Conservation (phyloP, 2,113 vertebrate genomes). For the Hemicordylus capensis region DNA sequence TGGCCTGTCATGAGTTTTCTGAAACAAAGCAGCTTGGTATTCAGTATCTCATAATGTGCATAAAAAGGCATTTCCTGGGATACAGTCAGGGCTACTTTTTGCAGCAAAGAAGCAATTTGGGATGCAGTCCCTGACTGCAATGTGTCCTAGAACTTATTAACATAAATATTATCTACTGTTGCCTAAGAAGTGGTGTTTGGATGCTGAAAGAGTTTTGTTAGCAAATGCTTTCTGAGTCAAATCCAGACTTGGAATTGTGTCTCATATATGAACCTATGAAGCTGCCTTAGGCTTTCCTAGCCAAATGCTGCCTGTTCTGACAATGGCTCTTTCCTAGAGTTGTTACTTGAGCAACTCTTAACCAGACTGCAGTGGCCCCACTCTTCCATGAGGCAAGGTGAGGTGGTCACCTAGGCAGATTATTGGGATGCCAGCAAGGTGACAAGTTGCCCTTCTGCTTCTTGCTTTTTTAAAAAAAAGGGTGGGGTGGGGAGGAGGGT, state of each 20-base stretch:
- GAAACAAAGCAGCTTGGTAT: neutral
- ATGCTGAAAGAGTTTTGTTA: neutral
- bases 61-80: neutral
- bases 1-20: too few species aligned
- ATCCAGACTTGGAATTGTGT: neutral
- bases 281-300: neutral
- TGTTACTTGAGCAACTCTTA: too few species aligned
- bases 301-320: neutral
- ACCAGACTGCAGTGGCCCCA: too few species aligned
- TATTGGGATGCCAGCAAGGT: too few species aligned
- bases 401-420: too few species aligned
- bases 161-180: neutral
- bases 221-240: neutral
- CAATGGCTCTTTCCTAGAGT: neutral
- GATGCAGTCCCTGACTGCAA: neutral
- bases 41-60: neutral
- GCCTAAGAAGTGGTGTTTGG: neutral
- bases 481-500: too few species aligned
- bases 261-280: neutral
- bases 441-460: too few species aligned
- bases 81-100: neutral
- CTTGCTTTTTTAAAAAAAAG: too few species aligned
- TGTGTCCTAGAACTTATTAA: neutral
- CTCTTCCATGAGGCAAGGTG: too few species aligned
- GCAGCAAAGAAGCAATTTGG: neutral